Conservation (phyloP, 1,140 invertebrate genomes). For the Sarcophaga bullata region DNA sequence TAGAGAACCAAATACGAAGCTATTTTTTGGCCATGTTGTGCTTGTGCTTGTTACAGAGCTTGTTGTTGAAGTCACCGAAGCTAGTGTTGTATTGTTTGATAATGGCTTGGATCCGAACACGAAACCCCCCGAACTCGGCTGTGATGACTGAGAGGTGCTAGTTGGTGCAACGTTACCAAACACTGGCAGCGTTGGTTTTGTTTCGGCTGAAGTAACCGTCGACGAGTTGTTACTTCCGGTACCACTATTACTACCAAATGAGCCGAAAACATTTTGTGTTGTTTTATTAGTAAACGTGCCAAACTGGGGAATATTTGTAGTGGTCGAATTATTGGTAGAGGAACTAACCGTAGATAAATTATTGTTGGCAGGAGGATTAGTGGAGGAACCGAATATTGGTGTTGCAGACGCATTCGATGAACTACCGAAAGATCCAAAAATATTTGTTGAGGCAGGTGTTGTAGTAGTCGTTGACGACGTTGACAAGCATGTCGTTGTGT, state of each 20-base stretch:
- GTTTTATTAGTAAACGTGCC: neutral
- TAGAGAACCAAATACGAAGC: constrained; percentile 45
- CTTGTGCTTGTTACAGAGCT: constrained; percentile 1
- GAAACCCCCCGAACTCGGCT: constrained; percentile 17
- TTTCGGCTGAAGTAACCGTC: neutral
- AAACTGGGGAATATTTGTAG: constrained; percentile 1
- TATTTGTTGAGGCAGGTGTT: constrained; percentile 38
- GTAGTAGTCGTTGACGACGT: constrained; percentile 2
- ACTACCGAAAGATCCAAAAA: constrained; percentile 42
- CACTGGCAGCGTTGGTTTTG: neutral
- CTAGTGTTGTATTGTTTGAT: neutral
- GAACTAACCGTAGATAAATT: constrained; percentile 42
- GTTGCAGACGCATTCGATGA: constrained; percentile 17
- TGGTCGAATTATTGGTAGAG: constrained; percentile 15
- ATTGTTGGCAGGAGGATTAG: constrained; percentile 19
- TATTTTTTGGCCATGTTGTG: constrained; percentile 32
- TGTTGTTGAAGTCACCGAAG: neutral
- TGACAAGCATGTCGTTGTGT: neutral
- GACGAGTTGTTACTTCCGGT: neutral
- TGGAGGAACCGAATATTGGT: constrained; percentile 32
- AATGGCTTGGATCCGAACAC: constrained; percentile 13
- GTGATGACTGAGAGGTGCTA: neutral
- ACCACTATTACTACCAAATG: constrained; percentile 21
- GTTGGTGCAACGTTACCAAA: constrained; percentile 27
- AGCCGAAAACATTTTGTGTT: constrained; percentile 35